Evolutionary conservation across 2,797 vertebrate genomes (phyloP).

Genomic region (Bovichtus diacanthus): DNA sequence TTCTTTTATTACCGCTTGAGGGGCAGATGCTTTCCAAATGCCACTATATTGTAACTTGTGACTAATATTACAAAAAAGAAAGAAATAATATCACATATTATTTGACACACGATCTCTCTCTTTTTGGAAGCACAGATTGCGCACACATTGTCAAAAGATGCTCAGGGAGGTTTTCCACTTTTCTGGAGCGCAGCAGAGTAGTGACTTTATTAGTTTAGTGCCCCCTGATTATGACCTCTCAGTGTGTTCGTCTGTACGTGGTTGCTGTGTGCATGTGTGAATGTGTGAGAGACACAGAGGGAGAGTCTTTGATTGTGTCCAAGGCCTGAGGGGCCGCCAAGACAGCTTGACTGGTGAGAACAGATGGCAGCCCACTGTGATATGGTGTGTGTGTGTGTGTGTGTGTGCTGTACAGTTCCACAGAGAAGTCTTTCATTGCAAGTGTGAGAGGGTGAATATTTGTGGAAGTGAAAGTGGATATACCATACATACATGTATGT

Average conservation of each 20-base stretch:
- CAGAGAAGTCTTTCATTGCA: constrained; percentile 19
- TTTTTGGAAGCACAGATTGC: neutral
- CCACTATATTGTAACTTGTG: too few species aligned
- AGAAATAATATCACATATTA: neutral
- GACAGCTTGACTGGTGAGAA: constrained; percentile 77
- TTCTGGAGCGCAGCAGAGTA: neutral
- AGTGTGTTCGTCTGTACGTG: constrained; percentile 31
- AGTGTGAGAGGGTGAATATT: constrained; percentile 30
- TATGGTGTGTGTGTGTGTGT: constrained; percentile 28
- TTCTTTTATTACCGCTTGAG: too few species aligned
- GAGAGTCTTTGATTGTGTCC: constrained; percentile 60
- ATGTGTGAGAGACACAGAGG: neutral
- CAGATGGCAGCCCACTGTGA: constrained; percentile 73
- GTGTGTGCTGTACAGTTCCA: neutral
- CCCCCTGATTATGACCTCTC: constrained; percentile 44
- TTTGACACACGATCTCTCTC: neutral
- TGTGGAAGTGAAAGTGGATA: constrained; percentile 26
- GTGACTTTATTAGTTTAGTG: constrained; percentile 39
- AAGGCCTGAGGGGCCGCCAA: constrained; percentile 70
- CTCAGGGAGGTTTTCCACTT: constrained; percentile 9
- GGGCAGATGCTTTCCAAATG: neutral
- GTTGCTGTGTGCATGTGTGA: constrained; percentile 13
- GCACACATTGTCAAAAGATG: neutral
- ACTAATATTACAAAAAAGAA: neutral
- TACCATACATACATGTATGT: neutral